Percentiles rank a stretch among this genome's conserved stretches.
These are phyloP conservation scores for Tenthredo notha DNA, from an alignment of 2,888 invertebrate genomes.

Conservation along the genomic window DNA sequence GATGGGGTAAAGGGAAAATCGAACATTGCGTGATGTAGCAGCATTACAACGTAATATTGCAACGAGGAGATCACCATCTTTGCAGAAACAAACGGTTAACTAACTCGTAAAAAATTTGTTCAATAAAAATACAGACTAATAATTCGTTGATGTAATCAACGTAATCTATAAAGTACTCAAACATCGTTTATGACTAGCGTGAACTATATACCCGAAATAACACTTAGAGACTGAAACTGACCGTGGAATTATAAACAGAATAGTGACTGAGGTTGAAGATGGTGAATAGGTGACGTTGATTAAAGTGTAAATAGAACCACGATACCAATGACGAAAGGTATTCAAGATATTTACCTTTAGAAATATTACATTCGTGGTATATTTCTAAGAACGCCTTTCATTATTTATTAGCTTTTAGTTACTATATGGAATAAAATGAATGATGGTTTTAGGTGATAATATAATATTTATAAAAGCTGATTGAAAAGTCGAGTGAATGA, in stretches of 20 bases:
- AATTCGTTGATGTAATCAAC: conserved; percentile 19
- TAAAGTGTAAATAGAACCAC: not conserved
- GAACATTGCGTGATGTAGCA: not conserved
- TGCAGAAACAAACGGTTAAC: conserved; percentile 21
- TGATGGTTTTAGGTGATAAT: not conserved
- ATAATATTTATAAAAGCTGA: not conserved
- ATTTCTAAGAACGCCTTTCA: not conserved
- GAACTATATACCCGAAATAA: not conserved
- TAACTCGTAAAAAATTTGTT: conserved; percentile 23
- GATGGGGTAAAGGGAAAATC: not conserved
- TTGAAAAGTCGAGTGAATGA: not conserved
- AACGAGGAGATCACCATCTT: conserved; percentile 21
- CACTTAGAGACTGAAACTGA: not conserved
- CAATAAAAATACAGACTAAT: conserved; percentile 23
- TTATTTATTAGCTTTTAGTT: not conserved
- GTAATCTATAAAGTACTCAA: not conserved
- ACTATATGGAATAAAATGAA: not conserved
- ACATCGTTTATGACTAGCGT: not conserved
- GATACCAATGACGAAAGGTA: not conserved
- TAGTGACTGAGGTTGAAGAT: not conserved
- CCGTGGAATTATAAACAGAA: conserved; percentile 5
- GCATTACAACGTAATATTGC: not conserved
- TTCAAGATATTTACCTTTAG: not conserved
- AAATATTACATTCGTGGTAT: not conserved
- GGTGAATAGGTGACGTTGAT: conserved; percentile 8